phyloP scores from a whole-genome alignment of 2,888 invertebrate genomes.

The Tetragonisca angustula region DNA sequence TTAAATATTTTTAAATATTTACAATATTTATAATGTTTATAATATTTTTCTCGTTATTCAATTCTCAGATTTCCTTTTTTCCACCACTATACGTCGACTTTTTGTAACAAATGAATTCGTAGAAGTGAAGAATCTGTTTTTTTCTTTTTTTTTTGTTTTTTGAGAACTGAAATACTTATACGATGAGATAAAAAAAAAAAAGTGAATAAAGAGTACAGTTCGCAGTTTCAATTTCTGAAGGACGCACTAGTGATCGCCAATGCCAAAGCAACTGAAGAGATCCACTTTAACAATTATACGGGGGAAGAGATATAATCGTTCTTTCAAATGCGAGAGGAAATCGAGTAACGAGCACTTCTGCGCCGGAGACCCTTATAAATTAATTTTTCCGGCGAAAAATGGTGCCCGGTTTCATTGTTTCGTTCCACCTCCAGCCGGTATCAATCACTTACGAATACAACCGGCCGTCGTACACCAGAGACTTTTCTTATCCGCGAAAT shows the following conservation, averaged over 20 bases:
- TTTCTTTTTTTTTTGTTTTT: too few species aligned
- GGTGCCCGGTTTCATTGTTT: conserved; percentile 32
- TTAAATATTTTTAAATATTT: too few species aligned
- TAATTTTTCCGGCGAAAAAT: conserved; percentile 20
- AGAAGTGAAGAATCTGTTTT: not conserved
- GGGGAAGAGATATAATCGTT: not conserved
- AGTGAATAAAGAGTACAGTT: not conserved
- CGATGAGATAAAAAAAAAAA: not conserved
- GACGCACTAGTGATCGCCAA: too few species aligned
- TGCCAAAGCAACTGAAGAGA: too few species aligned
- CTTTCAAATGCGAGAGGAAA: not conserved
- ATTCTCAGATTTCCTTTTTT: not conserved
- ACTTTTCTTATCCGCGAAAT: conserved; percentile 48
- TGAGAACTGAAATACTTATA: too few species aligned
- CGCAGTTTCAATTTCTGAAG: not conserved
- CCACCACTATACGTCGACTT: not conserved
- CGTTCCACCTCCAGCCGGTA: conserved; percentile 27
- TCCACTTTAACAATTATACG: not conserved
- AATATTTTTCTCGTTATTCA: too few species aligned
- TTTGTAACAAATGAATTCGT: not conserved
- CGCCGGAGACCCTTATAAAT: conserved; percentile 20
- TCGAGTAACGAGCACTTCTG: not conserved
- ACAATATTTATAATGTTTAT: too few species aligned
- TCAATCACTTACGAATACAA: conserved; percentile 42
- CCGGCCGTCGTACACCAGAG: conserved; percentile 22